Evolutionary conservation across 2,797 vertebrate genomes (phyloP).

Genomic region (Chrosomus eos): DNA sequence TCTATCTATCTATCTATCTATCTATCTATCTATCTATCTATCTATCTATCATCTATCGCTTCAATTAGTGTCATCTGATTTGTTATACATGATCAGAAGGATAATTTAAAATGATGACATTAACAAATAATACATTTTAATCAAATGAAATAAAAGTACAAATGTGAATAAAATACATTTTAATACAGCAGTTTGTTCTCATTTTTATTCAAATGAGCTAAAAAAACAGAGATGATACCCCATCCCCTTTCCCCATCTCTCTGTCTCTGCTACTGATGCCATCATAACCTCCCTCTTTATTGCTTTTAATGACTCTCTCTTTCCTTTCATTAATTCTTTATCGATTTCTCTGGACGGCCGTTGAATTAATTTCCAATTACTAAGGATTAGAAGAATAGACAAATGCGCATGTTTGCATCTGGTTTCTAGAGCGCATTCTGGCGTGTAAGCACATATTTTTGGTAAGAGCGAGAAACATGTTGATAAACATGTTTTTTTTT

Average conservation of each 20-base stretch:
- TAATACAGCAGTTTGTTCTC: conserved; percentile 5
- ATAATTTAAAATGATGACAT: neutral
- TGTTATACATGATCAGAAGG: neutral
- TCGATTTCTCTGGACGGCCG: conserved; percentile 78
- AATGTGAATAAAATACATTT: conserved; percentile 1
- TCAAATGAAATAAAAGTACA: neutral
- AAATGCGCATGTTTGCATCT: conserved; percentile 62
- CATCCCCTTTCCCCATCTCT: conserved; percentile 47
- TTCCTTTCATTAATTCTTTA: conserved; percentile 86
- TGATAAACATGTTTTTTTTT: conserved; percentile 36
- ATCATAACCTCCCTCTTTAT: conserved; percentile 81
- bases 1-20: neutral
- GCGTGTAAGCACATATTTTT: conserved; percentile 27
- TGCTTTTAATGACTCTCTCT: conserved; percentile 83
- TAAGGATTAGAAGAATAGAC: conserved; percentile 75
- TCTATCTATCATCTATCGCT: neutral
- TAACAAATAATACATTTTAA: conserved; percentile 2
- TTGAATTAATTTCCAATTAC: conserved; percentile 86
- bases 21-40: neutral
- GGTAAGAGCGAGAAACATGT: conserved; percentile 29
- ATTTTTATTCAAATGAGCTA: conserved; percentile 19
- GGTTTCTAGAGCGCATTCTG: conserved; percentile 11
- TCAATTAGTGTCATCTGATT: neutral
- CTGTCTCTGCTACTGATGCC: conserved; percentile 77
- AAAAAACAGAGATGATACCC: neutral